Conservation (phyloP, 1,140 invertebrate species). For the Drusus annulatus region DNA sequence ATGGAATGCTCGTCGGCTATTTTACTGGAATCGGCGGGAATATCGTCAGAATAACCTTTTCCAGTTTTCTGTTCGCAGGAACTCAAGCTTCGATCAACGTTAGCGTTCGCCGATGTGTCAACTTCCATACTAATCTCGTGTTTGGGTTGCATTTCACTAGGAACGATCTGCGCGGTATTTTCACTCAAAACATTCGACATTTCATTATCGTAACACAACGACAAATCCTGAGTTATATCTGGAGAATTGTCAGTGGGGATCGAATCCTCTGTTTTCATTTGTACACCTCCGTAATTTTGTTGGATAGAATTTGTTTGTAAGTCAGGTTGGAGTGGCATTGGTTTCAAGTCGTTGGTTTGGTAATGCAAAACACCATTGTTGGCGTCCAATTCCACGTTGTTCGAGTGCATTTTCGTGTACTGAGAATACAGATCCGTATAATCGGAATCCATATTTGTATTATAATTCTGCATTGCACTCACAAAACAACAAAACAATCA, state of each 20-base stretch:
- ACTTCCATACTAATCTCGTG: conserved; percentile 30
- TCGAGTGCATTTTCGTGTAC: conserved; percentile 43
- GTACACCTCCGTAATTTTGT: conserved; percentile 11
- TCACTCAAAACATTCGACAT: conserved; percentile 36
- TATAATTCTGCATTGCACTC: conserved; percentile 40
- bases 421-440: conserved; percentile 37
- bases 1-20: neutral
- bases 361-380: conserved; percentile 39
- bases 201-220: conserved; percentile 43
- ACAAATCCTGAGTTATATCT: conserved; percentile 33
- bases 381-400: conserved; percentile 42
- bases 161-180: conserved; percentile 20
- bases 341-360: conserved; percentile 42
- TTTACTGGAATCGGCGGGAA: conserved; percentile 22
- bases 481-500: conserved; percentile 38
- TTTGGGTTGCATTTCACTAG: conserved; percentile 1
- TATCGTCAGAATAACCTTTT: conserved; percentile 1
- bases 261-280: neutral
- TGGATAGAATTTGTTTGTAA: conserved; percentile 32
- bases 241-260: conserved; percentile 26
- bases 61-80: neutral
- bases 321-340: conserved; percentile 26
- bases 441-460: conserved; percentile 33
- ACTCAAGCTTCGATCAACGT: neutral
- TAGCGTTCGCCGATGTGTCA: conserved; percentile 14